Percentiles rank a stretch among this genome's conserved stretches.
Evolutionary conservation across 1,140 invertebrate genomes (phyloP).

Genomic region (Choristoneura fumiferana): DNA sequence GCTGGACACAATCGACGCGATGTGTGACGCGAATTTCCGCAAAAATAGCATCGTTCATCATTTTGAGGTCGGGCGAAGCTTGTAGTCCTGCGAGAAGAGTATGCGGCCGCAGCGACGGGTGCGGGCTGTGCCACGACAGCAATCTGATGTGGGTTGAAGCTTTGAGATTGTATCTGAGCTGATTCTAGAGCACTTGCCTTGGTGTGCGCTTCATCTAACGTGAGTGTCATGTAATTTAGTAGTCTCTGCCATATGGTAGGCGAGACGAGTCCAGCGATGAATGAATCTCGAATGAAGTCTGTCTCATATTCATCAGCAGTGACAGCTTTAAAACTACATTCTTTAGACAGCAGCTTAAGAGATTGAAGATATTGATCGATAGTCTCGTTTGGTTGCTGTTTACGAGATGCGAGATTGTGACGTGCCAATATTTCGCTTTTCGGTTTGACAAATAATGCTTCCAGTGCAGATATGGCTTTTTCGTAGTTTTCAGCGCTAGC

Average conservation of each 20-base stretch:
- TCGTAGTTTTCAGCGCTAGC: slow-evolving; percentile 18
- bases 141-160: neutral
- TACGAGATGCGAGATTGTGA: slow-evolving; percentile 24
- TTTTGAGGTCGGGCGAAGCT: neutral
- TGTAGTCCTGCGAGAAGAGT: neutral
- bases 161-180: slow-evolving; percentile 25
- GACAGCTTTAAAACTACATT: slow-evolving; percentile 27
- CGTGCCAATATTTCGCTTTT: slow-evolving; percentile 27
- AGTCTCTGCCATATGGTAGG: slow-evolving; percentile 25
- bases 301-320: slow-evolving; percentile 22
- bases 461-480: slow-evolving; percentile 18
- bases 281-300: slow-evolving; percentile 25
- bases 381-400: slow-evolving; percentile 24
- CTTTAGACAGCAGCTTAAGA: slow-evolving; percentile 25
- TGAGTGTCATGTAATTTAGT: slow-evolving; percentile 23
- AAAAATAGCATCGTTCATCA: slow-evolving; percentile 26
- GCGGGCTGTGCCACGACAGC: neutral
- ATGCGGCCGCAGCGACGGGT: neutral
- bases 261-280: slow-evolving; percentile 27
- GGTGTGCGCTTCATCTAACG: slow-evolving; percentile 23
- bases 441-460: slow-evolving; percentile 23
- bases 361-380: slow-evolving; percentile 22
- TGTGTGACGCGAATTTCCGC: slow-evolving; percentile 21
- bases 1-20: slow-evolving; percentile 28
- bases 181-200: slow-evolving; percentile 26